A percentile compares a stretch with the other conserved stretches of the same genome.
These are phyloP conservation scores for Callithrix jacchus DNA, from an alignment of 2,113 vertebrate genomes.

Conservation along the genomic window DNA sequence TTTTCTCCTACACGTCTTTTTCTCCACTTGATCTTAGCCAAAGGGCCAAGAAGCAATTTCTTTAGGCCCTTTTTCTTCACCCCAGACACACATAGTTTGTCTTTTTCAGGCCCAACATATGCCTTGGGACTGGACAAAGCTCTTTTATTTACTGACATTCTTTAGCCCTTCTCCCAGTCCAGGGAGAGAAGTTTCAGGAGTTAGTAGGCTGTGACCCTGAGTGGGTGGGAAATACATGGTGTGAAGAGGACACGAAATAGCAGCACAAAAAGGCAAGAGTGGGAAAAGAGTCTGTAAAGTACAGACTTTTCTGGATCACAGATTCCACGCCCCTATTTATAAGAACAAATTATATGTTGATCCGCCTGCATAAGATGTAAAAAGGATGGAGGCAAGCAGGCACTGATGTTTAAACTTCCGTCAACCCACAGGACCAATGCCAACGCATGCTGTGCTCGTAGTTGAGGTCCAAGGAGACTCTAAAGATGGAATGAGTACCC, in stretches of 20 bases:
- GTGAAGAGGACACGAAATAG: neutral
- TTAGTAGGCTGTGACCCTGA: neutral
- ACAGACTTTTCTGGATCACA: neutral
- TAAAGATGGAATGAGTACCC: neutral
- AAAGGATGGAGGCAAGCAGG: neutral
- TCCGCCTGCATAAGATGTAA: neutral
- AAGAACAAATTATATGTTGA: neutral
- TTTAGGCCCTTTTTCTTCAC: too few species aligned
- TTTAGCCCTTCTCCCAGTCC: neutral
- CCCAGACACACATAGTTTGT: neutral
- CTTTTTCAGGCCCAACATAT: neutral
- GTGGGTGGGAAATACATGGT: neutral
- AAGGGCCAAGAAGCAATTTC: neutral
- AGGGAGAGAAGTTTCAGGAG: neutral
- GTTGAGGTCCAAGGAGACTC: neutral
- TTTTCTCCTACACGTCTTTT: neutral
- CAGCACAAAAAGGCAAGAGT: neutral
- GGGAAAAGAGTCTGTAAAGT: neutral
- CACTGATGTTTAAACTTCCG: neutral
- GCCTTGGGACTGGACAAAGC: slow-evolving; percentile 4
- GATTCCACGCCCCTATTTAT: neutral
- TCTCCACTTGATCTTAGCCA: neutral
- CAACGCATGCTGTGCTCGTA: neutral
- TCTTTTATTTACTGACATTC: slow-evolving; percentile 59
- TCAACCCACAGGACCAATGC: neutral